These are phyloP conservation scores for Papilio elwesi DNA, from an alignment of 2,888 invertebrate genomes.

Conservation along the genomic window DNA sequence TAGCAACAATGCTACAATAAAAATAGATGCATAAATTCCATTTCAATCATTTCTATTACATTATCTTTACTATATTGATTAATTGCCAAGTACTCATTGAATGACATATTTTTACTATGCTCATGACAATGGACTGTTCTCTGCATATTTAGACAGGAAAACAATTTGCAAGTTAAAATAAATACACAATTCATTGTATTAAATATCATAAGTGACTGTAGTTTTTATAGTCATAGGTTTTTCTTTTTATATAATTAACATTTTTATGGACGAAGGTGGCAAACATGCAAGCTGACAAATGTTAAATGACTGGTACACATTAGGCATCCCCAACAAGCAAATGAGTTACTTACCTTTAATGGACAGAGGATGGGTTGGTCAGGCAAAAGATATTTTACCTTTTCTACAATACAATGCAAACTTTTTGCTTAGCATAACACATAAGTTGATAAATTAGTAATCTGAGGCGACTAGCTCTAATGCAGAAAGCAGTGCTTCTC, in stretches of 20 bases:
- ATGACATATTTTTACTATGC: neutral
- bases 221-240: neutral
- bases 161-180: neutral
- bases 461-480: too few relatives aligned
- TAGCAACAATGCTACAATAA: conserved; percentile 5
- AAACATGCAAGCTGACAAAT: too few relatives aligned
- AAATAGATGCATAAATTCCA: neutral
- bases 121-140: neutral
- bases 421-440: too few relatives aligned
- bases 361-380: too few relatives aligned
- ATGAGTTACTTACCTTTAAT: too few relatives aligned
- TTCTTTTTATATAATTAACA: neutral
- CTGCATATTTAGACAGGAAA: neutral
- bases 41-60: neutral
- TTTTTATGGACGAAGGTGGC: too few relatives aligned
- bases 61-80: conserved; percentile 1
- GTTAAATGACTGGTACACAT: too few relatives aligned
- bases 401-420: too few relatives aligned
- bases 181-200: neutral
- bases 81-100: neutral
- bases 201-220: neutral
- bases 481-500: too few relatives aligned
- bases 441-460: too few relatives aligned
- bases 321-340: too few relatives aligned
- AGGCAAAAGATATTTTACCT: too few relatives aligned